Evolutionary conservation across 2,888 invertebrate species (phyloP).

Genomic region (Himalopsyche tibetana): DNA sequence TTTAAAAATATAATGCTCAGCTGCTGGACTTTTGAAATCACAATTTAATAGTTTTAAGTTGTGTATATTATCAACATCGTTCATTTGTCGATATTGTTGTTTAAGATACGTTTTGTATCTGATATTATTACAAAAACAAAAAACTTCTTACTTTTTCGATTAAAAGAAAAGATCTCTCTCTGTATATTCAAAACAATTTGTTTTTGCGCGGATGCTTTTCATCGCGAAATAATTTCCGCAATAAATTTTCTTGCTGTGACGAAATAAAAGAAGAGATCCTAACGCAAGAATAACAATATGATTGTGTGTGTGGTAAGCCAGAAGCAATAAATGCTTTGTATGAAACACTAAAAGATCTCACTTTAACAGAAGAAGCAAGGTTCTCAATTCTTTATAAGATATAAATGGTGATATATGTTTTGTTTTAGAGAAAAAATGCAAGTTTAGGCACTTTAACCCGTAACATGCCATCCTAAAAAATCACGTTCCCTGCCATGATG

Average conservation of each 20-base stretch:
- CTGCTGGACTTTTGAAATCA: too few relatives aligned
- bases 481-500: too few relatives aligned
- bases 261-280: constrained; percentile 19
- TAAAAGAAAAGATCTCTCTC: background rate
- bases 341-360: background rate
- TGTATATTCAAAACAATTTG: background rate
- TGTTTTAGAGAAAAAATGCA: too few relatives aligned
- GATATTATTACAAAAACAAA: background rate
- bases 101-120: too few relatives aligned
- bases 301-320: constrained; percentile 1
- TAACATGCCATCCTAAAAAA: too few relatives aligned
- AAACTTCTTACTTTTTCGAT: background rate
- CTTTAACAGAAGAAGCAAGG: background rate
- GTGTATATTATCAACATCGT: too few relatives aligned
- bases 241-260: constrained; percentile 2
- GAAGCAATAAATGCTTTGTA: constrained; percentile 38
- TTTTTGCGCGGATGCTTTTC: constrained; percentile 13
- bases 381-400: background rate
- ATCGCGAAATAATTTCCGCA: constrained; percentile 9
- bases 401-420: too few relatives aligned
- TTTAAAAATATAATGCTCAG: too few relatives aligned
- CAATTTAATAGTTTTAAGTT: too few relatives aligned
- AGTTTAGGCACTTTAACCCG: too few relatives aligned
- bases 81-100: too few relatives aligned
- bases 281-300: constrained; percentile 31